Percentiles rank a stretch among this genome's conserved stretches.
These are phyloP conservation scores for Hyaena hyaena DNA, from an alignment of 2,113 vertebrate genomes.

Conservation along the genomic window DNA sequence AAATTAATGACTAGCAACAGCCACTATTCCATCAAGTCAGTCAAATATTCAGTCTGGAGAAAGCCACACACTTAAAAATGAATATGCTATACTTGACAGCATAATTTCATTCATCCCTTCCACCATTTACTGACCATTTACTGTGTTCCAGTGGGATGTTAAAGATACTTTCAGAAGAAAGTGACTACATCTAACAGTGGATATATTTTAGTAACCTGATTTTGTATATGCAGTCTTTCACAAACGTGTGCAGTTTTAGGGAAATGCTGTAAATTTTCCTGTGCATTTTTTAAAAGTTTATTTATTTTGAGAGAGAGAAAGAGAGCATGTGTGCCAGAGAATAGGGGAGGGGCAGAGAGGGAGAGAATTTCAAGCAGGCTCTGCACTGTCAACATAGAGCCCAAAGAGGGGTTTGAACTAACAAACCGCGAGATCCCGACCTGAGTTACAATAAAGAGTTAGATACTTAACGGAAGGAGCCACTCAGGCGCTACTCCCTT, in stretches of 20 bases:
- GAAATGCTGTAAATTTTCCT: not conserved
- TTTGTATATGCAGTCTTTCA: not conserved
- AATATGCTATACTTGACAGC: not conserved
- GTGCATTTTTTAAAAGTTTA: not conserved
- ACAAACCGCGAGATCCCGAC: too few species aligned
- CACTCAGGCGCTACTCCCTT: too few species aligned
- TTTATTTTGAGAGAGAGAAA: too few species aligned
- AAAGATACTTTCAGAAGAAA: not conserved
- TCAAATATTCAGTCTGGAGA: not conserved
- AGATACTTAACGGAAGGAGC: too few species aligned
- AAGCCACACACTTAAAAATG: not conserved
- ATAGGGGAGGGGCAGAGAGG: too few species aligned
- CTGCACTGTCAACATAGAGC: too few species aligned
- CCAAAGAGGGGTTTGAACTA: too few species aligned
- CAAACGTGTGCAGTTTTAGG: not conserved
- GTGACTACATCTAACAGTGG: not conserved
- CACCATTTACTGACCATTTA: not conserved
- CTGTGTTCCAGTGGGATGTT: not conserved
- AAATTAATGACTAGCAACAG: not conserved
- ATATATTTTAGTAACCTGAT: not conserved
- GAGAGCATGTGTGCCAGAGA: too few species aligned
- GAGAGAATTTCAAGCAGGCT: too few species aligned
- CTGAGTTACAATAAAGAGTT: too few species aligned
- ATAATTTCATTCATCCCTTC: conserved; percentile 6
- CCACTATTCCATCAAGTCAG: not conserved